These are phyloP conservation scores for Drosophila gunungcola DNA, from an alignment of 1,140 invertebrate genomes.

Conservation along the genomic window DNA sequence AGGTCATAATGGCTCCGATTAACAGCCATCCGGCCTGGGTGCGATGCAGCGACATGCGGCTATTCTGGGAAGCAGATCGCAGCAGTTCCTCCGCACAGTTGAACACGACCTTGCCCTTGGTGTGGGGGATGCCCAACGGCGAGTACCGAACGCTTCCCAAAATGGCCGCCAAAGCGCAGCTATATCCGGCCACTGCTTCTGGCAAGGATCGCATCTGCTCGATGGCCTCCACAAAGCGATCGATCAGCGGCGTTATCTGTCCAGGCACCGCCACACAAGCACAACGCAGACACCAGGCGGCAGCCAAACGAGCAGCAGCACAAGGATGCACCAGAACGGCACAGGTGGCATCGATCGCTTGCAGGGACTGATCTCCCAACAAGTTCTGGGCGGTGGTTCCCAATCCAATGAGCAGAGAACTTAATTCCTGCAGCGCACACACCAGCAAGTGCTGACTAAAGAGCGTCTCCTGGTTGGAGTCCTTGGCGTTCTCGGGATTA, in stretches of 20 bases:
- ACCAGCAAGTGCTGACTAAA: conserved; percentile 97
- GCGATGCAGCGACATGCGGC: conserved; percentile 95
- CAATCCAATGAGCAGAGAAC: conserved; percentile 92
- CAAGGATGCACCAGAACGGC: conserved; percentile 94
- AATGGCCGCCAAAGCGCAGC: conserved; percentile 95
- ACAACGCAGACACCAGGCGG: conserved; percentile 96
- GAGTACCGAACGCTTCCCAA: conserved; percentile 96
- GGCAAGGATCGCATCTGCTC: conserved; percentile 96
- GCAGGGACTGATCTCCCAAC: conserved; percentile 93
- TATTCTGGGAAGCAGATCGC: conserved; percentile 98
- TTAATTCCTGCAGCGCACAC: conserved; percentile 96
- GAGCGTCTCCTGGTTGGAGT: conserved; percentile 94
- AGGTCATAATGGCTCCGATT: conserved; percentile 97
- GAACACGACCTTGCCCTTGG: conserved; percentile 98
- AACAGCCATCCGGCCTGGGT: conserved; percentile 99
- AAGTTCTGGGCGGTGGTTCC: conserved; percentile 96
- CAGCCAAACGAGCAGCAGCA: conserved; percentile 94
- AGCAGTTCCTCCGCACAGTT: conserved; percentile 98
- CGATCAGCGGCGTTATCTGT: conserved; percentile 96
- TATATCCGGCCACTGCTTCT: conserved; percentile 97
- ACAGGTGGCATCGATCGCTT: conserved; percentile 87
- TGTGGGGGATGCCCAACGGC: conserved; percentile 97
- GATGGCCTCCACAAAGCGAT: conserved; percentile 93
- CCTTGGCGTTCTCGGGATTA: conserved; percentile 95
- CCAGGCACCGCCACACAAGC: conserved; percentile 97